Percentiles rank a stretch among this genome's conserved stretches.
phyloP scores from a whole-genome alignment of 2,113 vertebrate species.

The Rhynchopsitta pachyrhyncha region DNA sequence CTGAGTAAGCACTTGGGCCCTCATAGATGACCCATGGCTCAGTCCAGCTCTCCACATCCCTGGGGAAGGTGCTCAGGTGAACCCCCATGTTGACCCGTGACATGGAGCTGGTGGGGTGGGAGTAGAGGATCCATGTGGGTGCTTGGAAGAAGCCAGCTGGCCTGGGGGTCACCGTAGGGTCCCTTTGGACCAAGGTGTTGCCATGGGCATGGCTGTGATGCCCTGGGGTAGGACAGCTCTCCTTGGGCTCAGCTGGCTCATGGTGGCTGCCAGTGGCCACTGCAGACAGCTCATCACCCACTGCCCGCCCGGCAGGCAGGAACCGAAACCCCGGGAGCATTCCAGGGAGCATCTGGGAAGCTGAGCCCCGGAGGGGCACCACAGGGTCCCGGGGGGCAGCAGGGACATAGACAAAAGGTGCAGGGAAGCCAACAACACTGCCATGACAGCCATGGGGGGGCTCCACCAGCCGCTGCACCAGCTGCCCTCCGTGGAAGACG shows the following conservation, averaged over 20 bases:
- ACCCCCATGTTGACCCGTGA: slow-evolving; percentile 85
- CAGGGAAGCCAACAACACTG: slow-evolving; percentile 88
- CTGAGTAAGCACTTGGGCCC: slow-evolving; percentile 93
- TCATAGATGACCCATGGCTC: slow-evolving; percentile 93
- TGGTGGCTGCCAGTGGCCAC: background rate
- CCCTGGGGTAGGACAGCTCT: background rate
- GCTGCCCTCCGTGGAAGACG: slow-evolving; percentile 83
- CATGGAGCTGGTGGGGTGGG: slow-evolving; percentile 84
- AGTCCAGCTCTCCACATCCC: slow-evolving; percentile 86
- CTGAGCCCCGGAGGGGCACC: rapidly evolving
- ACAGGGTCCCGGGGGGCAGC: rapidly evolving
- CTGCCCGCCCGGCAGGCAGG: rapidly evolving
- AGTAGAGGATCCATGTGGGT: slow-evolving; percentile 89
- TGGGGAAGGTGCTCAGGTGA: slow-evolving; percentile 85
- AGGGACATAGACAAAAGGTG: slow-evolving; percentile 57
- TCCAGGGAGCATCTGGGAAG: rapidly evolving
- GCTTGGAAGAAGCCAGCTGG: slow-evolving; percentile 62
- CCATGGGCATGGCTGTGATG: rapidly evolving
- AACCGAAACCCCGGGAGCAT: rapidly evolving
- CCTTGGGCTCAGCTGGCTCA: rapidly evolving
- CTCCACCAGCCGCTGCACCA: slow-evolving; percentile 85
- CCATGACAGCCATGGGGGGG: slow-evolving; percentile 89
- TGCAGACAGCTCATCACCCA: rapidly evolving
- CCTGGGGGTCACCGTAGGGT: rapidly evolving
- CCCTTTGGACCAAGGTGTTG: rapidly evolving